phyloP scores from a whole-genome alignment of 2,113 vertebrate species.

The Stegostoma tigrinum region DNA sequence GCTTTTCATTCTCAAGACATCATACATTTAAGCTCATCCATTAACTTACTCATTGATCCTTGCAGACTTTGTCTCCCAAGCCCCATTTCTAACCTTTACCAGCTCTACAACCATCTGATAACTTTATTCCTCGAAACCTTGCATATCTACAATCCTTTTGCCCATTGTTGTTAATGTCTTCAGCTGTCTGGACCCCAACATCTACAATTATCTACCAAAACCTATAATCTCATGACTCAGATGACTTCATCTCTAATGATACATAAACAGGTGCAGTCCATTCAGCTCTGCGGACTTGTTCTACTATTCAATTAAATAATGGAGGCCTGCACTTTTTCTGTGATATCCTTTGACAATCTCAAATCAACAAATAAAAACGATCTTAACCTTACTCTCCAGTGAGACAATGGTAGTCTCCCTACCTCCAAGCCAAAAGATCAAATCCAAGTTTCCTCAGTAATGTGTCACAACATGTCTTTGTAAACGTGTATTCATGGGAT shows the following conservation, averaged over 20 bases:
- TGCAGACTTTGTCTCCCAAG: not conserved
- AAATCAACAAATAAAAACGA: not conserved
- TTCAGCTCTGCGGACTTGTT: not conserved
- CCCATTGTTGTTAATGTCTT: not conserved
- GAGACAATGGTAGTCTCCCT: no score
- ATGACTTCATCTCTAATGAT: not conserved
- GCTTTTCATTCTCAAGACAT: not conserved
- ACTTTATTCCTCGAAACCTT: not conserved
- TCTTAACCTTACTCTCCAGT: no score
- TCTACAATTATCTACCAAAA: not conserved
- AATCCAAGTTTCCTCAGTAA: no score
- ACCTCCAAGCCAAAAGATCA: no score
- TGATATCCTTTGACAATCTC: not conserved
- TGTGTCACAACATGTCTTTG: no score
- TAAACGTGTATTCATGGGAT: no score
- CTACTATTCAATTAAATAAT: not conserved
- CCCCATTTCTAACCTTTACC: not conserved
- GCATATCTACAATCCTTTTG: not conserved
- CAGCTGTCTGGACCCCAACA: not conserved
- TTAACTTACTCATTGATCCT: not conserved
- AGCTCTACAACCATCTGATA: not conserved
- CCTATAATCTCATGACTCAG: not conserved
- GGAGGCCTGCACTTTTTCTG: not conserved
- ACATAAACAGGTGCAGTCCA: not conserved
- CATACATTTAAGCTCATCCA: not conserved